These are phyloP conservation scores for Brachionus rotundiformis DNA, from an alignment of 1,140 invertebrate genomes.

Conservation along the genomic window DNA sequence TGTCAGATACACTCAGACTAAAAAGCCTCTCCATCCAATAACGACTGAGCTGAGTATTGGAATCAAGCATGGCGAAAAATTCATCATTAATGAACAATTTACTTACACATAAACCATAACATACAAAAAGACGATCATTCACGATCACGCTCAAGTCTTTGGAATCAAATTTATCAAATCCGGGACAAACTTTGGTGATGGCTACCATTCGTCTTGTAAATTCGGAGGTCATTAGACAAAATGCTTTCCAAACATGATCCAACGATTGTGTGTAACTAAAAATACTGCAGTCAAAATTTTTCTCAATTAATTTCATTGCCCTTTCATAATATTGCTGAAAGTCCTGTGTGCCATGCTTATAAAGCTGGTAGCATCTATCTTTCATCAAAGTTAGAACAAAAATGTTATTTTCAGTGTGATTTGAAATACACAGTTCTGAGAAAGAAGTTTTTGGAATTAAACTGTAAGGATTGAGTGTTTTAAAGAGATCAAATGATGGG, in stretches of 20 bases:
- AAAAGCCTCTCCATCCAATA: constrained; percentile 36
- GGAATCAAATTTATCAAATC: constrained; percentile 35
- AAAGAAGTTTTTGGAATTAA: background rate
- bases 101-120: background rate
- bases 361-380: constrained; percentile 35
- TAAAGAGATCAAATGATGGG: constrained; percentile 8
- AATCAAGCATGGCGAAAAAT: constrained; percentile 1
- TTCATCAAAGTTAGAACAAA: constrained; percentile 29
- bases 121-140: constrained; percentile 14
- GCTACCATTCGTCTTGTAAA: background rate
- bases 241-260: constrained; percentile 13
- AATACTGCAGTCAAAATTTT: background rate
- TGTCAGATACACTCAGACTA: background rate
- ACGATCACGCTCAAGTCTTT: background rate
- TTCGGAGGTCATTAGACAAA: background rate
- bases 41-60: background rate
- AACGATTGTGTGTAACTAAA: background rate
- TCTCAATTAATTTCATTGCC: background rate
- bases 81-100: constrained; percentile 39
- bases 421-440: background rate
- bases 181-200: background rate
- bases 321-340: constrained; percentile 7
- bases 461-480: background rate
- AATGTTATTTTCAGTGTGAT: background rate
- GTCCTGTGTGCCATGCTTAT: background rate